Base-by-base conservation (phyloP, 2,113 vertebrate genomes). In the Onychostoma macrolepis region DNA sequence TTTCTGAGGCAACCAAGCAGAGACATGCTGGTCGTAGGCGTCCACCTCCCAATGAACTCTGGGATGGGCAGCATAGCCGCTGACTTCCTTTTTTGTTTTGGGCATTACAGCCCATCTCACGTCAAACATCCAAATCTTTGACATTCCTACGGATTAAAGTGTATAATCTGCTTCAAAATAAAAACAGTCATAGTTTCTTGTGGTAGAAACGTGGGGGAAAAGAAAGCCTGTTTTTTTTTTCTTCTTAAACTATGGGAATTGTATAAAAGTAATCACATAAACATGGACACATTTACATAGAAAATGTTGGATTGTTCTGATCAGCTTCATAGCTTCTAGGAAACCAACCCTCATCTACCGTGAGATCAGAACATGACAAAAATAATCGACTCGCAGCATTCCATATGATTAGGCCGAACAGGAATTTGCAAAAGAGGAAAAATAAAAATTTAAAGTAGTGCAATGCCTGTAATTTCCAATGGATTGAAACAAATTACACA, bases 401-500 rank as follows among this genome's bases (percentile, higher is more conserved):
- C 84, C 72, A 77, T 85, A 87, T 81, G 84, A 82, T 87, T 86
- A 88, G 72, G 84, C 85, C 45, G 77, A 81, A 85, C 86, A 69
- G 9, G 6, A 71, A 83, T 78, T 87, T 83, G 86, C 67, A 76
- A 80, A 88, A 87, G 63, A 67, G 26, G 41, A 87, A 86, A 69
- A 89, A 58, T n/a, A 72, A 15, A 85, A 83, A 48, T 80, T 83
- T 21, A 56, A 87, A 91, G 88, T 90, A 91, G 91, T 91, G 92
- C 92, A 91, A 91, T 87, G 87, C 87, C 87, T 89, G 88, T 87
- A 86, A 90, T 90, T 90, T 90, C 75, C 86, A 90, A 92, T 85
- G 82, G 75, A 87, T 90, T 89, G 80, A 71, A 88, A 91, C 86
- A 90, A 87, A 72, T 79, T 77, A 82, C 61, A 84, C 26, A 87